Percentiles rank a stretch among this genome's conserved stretches.
These are phyloP conservation scores for Ophiothrix spiculata DNA, from an alignment of 35 echinoderm and acorn worm genomes.

Conservation along the genomic window DNA sequence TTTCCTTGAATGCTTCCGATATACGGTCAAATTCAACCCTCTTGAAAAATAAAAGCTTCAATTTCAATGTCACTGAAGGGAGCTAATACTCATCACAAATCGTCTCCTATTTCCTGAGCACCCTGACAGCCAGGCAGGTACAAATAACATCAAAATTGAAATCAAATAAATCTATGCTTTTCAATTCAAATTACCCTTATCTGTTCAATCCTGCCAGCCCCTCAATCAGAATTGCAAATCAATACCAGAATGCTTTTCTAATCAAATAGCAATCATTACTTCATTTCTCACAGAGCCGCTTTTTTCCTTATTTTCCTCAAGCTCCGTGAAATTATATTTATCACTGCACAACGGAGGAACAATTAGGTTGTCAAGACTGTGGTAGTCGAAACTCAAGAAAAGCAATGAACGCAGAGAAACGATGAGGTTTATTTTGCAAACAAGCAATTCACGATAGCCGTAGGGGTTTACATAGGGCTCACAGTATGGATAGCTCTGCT, in stretches of 20 bases:
- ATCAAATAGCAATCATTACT: constrained; percentile 5
- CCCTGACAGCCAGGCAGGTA: too few relatives aligned
- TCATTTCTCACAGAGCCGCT: not conserved
- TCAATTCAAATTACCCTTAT: too few relatives aligned
- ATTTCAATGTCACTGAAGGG: constrained; percentile 2
- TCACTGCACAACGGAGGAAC: not conserved
- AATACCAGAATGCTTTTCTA: not conserved
- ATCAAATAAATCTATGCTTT: too few relatives aligned
- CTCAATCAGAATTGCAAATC: not conserved
- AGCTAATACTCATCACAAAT: too few relatives aligned
- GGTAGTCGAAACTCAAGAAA: not conserved
- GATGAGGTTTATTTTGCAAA: constrained; percentile 2
- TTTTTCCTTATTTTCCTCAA: too few relatives aligned
- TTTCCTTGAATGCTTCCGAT: not conserved
- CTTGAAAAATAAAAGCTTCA: not conserved
- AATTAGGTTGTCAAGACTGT: constrained; percentile 4
- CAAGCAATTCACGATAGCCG: not conserved
- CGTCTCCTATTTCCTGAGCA: too few relatives aligned
- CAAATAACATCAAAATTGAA: too few relatives aligned
- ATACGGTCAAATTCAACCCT: not conserved
- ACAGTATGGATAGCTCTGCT: not conserved
- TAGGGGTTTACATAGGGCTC: constrained; percentile 7
- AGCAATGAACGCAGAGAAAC: not conserved
- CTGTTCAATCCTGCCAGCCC: too few relatives aligned
- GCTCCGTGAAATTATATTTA: not conserved